Conservation (phyloP, 1,140 invertebrate species). For the Yoshiicerus persimilis region DNA sequence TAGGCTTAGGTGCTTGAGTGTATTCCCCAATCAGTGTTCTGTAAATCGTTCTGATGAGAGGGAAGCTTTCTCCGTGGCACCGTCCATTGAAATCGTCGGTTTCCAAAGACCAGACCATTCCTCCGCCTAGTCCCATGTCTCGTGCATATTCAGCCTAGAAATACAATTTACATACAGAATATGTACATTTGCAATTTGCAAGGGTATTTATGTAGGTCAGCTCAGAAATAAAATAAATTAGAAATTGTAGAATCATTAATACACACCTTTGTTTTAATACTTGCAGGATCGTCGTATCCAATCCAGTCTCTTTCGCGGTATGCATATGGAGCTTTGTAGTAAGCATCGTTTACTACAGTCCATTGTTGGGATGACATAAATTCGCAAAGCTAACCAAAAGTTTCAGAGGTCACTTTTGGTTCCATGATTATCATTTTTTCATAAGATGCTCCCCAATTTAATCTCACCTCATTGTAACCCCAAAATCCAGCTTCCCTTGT, state of each 20-base stretch:
- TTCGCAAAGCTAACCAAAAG: not conserved
- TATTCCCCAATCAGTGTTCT: slow-evolving; percentile 19
- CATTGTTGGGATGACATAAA: slow-evolving; percentile 50
- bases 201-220: not conserved
- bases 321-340: slow-evolving; percentile 66
- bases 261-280: slow-evolving; percentile 51
- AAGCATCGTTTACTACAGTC: slow-evolving; percentile 58
- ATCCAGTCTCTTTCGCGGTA: slow-evolving; percentile 67
- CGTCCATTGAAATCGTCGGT: slow-evolving; percentile 47
- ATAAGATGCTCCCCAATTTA: too few species aligned
- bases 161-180: not conserved
- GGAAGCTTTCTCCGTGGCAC: slow-evolving; percentile 19
- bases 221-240: not conserved
- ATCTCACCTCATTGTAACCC: slow-evolving; percentile 69
- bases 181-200: not conserved
- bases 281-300: slow-evolving; percentile 68
- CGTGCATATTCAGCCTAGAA: slow-evolving; percentile 34
- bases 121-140: slow-evolving; percentile 53
- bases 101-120: slow-evolving; percentile 60
- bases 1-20: not conserved
- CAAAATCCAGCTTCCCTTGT: slow-evolving; percentile 69
- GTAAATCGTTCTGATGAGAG: slow-evolving; percentile 29
- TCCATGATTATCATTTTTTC: not conserved
- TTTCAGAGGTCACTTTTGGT: not conserved
- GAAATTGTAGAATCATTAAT: not conserved